Evolutionary conservation across 1,140 invertebrate genomes (phyloP).

Genomic region (Cydia fagiglandana): DNA sequence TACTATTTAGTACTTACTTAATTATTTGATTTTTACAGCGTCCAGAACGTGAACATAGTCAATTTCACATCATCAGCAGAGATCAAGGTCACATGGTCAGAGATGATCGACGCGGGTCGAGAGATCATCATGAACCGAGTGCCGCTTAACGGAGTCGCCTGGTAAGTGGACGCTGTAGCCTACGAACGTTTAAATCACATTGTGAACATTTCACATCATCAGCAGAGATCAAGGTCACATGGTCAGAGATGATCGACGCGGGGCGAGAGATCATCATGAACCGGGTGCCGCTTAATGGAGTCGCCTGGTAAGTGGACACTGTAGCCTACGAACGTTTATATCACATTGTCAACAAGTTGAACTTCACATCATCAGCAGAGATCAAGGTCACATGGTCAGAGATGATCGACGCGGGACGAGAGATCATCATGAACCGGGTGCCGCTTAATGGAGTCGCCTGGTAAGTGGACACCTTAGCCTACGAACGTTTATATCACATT

Average conservation of each 20-base stretch:
- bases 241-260: conserved; percentile 90
- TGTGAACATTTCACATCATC: conserved; percentile 87
- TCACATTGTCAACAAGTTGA: conserved; percentile 82
- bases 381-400: conserved; percentile 90
- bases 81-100: conserved; percentile 89
- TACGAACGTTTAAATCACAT: no score
- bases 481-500: no score
- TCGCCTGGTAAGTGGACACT: conserved; percentile 83
- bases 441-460: conserved; percentile 90
- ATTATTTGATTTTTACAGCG: no score
- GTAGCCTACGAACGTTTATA: no score
- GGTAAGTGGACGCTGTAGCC: conserved; percentile 71
- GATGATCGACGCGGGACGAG: conserved; percentile 90
- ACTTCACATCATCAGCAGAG: conserved; percentile 87
- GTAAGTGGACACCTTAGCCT: conserved; percentile 58
- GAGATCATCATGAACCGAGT: conserved; percentile 85
- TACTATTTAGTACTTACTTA: no score
- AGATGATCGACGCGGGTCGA: conserved; percentile 92
- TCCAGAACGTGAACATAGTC: conserved; percentile 81
- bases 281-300: conserved; percentile 86
- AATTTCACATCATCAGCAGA: conserved; percentile 88
- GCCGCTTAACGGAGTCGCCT: conserved; percentile 89
- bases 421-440: conserved; percentile 85
- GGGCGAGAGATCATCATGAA: conserved; percentile 88
- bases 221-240: conserved; percentile 89